Conservation (phyloP, 2,888 invertebrate species). For the Linnaemya tessellans region DNA sequence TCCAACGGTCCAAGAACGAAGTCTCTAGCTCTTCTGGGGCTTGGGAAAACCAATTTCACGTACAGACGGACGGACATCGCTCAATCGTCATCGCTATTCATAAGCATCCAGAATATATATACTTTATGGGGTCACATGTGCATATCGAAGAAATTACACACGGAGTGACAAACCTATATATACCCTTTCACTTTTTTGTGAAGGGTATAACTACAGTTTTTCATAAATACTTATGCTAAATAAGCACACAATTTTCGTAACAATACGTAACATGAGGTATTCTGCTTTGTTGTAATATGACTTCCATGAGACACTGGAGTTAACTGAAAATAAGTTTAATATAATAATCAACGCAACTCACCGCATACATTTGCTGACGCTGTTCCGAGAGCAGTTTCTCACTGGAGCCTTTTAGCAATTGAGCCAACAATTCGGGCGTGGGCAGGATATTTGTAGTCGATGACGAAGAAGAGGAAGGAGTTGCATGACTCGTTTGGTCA, state of each 20-base stretch:
- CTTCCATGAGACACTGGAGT: neutral
- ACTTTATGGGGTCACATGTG: too few species aligned
- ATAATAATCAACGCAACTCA: slow-evolving; percentile 75
- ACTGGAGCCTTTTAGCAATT: slow-evolving; percentile 90
- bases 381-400: slow-evolving; percentile 88
- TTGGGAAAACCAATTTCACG: too few species aligned
- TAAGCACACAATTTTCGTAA: neutral
- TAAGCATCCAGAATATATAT: too few species aligned
- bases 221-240: neutral
- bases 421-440: slow-evolving; percentile 89
- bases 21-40: too few species aligned
- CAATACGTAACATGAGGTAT: too few species aligned
- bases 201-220: neutral
- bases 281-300: neutral
- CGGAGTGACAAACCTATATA: too few species aligned
- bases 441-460: slow-evolving; percentile 79
- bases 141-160: too few species aligned
- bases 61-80: too few species aligned
- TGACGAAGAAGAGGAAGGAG: slow-evolving; percentile 44
- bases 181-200: too few species aligned
- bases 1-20: too few species aligned
- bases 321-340: neutral
- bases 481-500: slow-evolving; percentile 67
- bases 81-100: too few species aligned
- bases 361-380: slow-evolving; percentile 82